Evolutionary conservation across 1,140 invertebrate species (phyloP), one percentile per base, ranked within the genome.

Genomic region (Vanessa tameamea): DNA sequence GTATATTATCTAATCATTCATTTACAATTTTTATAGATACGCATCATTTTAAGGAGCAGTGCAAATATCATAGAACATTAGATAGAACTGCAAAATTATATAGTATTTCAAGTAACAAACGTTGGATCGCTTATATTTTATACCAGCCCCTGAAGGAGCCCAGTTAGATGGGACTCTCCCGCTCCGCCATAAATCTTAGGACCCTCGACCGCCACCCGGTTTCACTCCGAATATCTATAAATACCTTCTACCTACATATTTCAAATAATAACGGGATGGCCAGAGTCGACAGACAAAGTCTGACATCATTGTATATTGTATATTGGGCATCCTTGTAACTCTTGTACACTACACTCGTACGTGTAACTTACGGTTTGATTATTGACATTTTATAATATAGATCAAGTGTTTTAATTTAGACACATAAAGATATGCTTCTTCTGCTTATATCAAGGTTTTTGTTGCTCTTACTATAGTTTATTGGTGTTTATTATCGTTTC

Each of bases 161-260:
- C 90, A 87, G 87, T 91, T 90, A 88, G 88, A 92, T 90, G 88
- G 89, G 86, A 86, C 89, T 90, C 89, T 88, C 90, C 89, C 87
- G 84, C 84, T 89, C 83, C 72, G 89, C 90, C 88, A 92, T 92
- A 92, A 91, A 92, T 92, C 90, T 92, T 90, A 84, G 87, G 86
- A 92, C 90, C 90, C 90, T 92, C 90, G 87, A 85, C 88, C 89
- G 88, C 90, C 90, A 90, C 90, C 90, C 90, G 88, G 85, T 84
- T 86, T 87, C 88, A 86, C 86, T 84, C 87, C 86, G 88, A 90
- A 91, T 88, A 92, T 92, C 89, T 92, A 92, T 92, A 92, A 92
- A 92, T 92, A 91, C 85, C 82, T 85, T 81, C 82, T 89, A 87
- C 86, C 82, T 90, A 89, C 87, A 89, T 90, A 90, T 87, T 88